These are phyloP conservation scores for Amblyopsis rosae DNA, from an alignment of 2,113 vertebrate species.

Conservation along the genomic window DNA sequence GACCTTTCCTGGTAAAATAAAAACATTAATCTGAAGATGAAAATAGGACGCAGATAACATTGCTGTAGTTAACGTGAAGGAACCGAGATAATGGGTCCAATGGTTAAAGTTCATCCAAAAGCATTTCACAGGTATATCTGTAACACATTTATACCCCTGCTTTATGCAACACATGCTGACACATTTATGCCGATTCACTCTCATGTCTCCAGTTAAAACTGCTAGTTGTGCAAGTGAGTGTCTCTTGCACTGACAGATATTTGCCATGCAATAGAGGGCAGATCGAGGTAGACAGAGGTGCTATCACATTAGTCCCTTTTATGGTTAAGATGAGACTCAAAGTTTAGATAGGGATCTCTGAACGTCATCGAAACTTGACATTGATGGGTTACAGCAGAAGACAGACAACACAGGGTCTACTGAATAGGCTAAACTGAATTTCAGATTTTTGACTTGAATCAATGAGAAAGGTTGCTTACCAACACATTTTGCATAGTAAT, in stretches of 20 bases:
- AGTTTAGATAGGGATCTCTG: constrained; percentile 33
- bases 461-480: too few relatives aligned
- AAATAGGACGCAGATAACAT: not conserved
- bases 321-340: constrained; percentile 16
- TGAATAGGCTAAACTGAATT: not conserved
- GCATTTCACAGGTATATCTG: too few relatives aligned
- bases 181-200: too few relatives aligned
- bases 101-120: too few relatives aligned
- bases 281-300: constrained; percentile 27
- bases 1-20: too few relatives aligned
- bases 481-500: too few relatives aligned
- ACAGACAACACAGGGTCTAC: too few relatives aligned
- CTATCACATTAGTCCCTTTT: constrained; percentile 26
- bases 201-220: not conserved
- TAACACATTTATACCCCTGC: too few relatives aligned
- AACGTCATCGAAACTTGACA: not conserved
- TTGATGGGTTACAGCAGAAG: not conserved
- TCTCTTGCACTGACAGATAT: too few relatives aligned
- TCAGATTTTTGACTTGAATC: not conserved
- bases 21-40: not conserved
- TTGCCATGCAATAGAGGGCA: not conserved
- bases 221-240: constrained; percentile 7
- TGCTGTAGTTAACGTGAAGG: not conserved
- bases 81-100: too few relatives aligned
- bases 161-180: too few relatives aligned